phyloP scores from a whole-genome alignment of 2,888 invertebrate genomes.

The Hartigia nigra region DNA sequence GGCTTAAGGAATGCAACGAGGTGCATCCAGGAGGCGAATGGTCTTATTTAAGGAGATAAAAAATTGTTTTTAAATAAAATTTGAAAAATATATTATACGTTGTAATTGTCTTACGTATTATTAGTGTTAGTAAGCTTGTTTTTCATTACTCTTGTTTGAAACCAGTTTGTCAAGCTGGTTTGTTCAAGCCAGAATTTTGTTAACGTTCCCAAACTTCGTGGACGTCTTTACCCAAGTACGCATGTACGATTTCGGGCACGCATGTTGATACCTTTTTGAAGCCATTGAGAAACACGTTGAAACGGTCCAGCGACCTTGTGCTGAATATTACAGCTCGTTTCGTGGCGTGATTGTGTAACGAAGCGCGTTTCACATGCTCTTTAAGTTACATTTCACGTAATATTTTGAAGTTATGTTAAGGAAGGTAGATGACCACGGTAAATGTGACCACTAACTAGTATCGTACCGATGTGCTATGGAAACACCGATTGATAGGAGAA shows the following conservation, averaged over 20 bases:
- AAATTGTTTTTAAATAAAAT: too few relatives aligned
- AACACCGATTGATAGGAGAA: neutral
- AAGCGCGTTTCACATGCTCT: conserved; percentile 11
- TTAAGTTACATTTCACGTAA: conserved; percentile 2
- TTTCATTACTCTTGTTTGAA: neutral
- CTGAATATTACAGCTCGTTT: conserved; percentile 42
- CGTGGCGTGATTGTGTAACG: conserved; percentile 11
- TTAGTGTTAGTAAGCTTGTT: neutral
- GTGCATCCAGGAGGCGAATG: neutral
- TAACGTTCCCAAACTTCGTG: neutral
- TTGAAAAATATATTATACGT: neutral
- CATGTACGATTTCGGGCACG: neutral
- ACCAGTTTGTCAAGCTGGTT: neutral
- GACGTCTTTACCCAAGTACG: neutral
- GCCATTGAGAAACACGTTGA: conserved; percentile 36
- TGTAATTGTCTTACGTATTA: neutral
- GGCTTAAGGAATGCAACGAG: neutral
- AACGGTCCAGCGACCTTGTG: conserved; percentile 55
- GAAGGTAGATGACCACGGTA: conserved; percentile 5
- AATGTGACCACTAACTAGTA: neutral
- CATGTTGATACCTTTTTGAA: conserved; percentile 11
- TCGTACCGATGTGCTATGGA: neutral
- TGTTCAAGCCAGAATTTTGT: neutral
- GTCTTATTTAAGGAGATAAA: neutral
- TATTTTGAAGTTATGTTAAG: neutral